phyloP scores from a whole-genome alignment of 2,113 vertebrate genomes.

The Grammomys surdaster region DNA sequence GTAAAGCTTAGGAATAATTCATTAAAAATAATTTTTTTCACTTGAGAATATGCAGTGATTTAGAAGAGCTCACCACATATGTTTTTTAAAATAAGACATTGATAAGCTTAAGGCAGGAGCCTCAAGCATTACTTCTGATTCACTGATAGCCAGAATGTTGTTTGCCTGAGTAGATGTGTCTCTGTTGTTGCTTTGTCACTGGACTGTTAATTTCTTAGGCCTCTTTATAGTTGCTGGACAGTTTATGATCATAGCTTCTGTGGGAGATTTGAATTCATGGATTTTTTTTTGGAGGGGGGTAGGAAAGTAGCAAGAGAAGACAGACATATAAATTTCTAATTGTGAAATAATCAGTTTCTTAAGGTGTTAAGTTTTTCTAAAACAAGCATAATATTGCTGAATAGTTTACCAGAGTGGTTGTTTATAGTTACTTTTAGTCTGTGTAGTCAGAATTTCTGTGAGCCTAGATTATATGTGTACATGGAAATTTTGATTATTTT shows the following conservation, averaged over 20 bases:
- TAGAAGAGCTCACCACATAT: slow-evolving; percentile 63
- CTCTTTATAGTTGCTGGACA: neutral
- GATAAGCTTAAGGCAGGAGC: slow-evolving; percentile 29
- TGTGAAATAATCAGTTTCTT: slow-evolving; percentile 57
- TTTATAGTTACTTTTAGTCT: slow-evolving; percentile 70
- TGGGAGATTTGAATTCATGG: slow-evolving; percentile 46
- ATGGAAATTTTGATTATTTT: slow-evolving; percentile 66
- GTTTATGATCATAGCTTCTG: slow-evolving; percentile 12
- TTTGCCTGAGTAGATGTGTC: slow-evolving; percentile 21
- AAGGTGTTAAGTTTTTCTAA: slow-evolving; percentile 66
- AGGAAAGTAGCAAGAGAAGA: neutral
- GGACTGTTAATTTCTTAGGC: neutral
- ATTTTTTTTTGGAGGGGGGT: no score
- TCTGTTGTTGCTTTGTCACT: slow-evolving; percentile 34
- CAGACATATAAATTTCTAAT: slow-evolving; percentile 8
- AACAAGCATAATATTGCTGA: slow-evolving; percentile 52
- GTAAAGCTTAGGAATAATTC: slow-evolving; percentile 70
- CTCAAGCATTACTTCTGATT: slow-evolving; percentile 16
- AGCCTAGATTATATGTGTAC: slow-evolving; percentile 78
- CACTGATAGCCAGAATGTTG: slow-evolving; percentile 39
- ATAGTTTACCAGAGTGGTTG: slow-evolving; percentile 60
- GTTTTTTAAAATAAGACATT: slow-evolving; percentile 15
- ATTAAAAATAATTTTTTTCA: slow-evolving; percentile 68
- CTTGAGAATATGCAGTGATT: slow-evolving; percentile 69
- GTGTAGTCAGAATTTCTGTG: slow-evolving; percentile 81